Evolutionary conservation across 2,113 vertebrate genomes (phyloP).

Genomic region (Oncorhynchus tshawytscha): DNA sequence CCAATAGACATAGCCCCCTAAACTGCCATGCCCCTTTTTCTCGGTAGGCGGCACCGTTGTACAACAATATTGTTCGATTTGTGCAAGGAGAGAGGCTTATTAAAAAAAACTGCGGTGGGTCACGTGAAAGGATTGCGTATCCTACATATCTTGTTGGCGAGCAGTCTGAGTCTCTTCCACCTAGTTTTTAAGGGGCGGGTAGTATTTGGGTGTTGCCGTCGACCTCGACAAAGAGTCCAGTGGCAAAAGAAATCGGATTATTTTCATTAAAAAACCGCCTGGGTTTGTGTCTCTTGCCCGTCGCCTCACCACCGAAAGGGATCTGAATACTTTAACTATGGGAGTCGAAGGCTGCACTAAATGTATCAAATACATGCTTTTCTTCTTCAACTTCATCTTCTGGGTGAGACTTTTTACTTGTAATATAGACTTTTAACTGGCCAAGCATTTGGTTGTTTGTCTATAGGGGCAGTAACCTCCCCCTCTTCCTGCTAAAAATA

Average conservation of each 20-base stretch:
- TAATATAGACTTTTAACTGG: background rate
- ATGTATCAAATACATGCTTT: slow-evolving; percentile 95
- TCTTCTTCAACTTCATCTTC: slow-evolving; percentile 96
- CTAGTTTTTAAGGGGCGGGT: slow-evolving; percentile 25
- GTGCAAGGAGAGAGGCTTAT: background rate
- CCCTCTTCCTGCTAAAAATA: background rate
- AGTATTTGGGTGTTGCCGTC: slow-evolving; percentile 68
- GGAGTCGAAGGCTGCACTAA: slow-evolving; percentile 95
- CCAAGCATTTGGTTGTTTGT: background rate
- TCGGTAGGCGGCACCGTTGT: slow-evolving; percentile 1
- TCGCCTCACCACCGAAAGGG: background rate
- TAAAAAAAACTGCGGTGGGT: background rate
- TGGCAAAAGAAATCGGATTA: background rate
- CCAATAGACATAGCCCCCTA: background rate
- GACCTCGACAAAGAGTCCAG: background rate
- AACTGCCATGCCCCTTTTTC: background rate
- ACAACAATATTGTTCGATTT: background rate
- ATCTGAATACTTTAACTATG: slow-evolving; percentile 67
- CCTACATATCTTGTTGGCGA: background rate
- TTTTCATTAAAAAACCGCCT: background rate
- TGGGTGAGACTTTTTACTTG: slow-evolving; percentile 83
- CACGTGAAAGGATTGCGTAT: background rate
- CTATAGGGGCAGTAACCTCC: background rate
- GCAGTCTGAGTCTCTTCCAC: background rate
- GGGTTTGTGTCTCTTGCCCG: background rate